Percentiles rank a stretch among this genome's conserved stretches.
phyloP scores from a whole-genome alignment of 2,888 invertebrate genomes.

The Rambutsinella grinnellia region DNA sequence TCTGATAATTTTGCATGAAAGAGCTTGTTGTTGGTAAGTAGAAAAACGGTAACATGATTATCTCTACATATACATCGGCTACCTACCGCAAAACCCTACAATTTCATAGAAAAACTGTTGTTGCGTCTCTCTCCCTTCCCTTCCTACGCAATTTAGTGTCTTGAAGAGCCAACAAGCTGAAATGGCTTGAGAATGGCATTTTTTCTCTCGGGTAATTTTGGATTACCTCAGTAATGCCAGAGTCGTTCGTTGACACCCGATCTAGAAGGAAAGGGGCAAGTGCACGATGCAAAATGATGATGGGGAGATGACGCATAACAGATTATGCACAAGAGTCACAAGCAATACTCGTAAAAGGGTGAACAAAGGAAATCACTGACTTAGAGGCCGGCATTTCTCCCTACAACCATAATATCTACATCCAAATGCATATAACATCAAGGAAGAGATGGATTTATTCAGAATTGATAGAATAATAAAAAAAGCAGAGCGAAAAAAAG shows the following conservation, averaged over 20 bases:
- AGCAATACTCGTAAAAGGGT: not conserved
- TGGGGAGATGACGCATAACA: conserved; percentile 15
- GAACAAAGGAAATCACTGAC: not conserved
- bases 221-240: conserved; percentile 35
- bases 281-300: conserved; percentile 5
- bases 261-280: not conserved
- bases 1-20: not conserved
- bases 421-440: no score
- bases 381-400: not conserved
- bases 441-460: no score
- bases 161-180: not conserved
- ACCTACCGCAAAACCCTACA: not conserved
- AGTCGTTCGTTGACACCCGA: conserved; percentile 53
- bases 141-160: conserved; percentile 21
- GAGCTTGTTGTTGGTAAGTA: not conserved
- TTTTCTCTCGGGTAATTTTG: conserved; percentile 49
- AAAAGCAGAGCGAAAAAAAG: not conserved
- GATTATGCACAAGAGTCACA: not conserved
- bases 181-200: not conserved
- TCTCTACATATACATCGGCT: not conserved
- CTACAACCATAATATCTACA: no score
- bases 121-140: not conserved
- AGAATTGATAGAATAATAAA: no score
- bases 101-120: no score
- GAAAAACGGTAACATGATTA: not conserved